These are phyloP conservation scores for Diplodus sargus DNA, from an alignment of 2,797 vertebrate genomes.

Conservation along the genomic window DNA sequence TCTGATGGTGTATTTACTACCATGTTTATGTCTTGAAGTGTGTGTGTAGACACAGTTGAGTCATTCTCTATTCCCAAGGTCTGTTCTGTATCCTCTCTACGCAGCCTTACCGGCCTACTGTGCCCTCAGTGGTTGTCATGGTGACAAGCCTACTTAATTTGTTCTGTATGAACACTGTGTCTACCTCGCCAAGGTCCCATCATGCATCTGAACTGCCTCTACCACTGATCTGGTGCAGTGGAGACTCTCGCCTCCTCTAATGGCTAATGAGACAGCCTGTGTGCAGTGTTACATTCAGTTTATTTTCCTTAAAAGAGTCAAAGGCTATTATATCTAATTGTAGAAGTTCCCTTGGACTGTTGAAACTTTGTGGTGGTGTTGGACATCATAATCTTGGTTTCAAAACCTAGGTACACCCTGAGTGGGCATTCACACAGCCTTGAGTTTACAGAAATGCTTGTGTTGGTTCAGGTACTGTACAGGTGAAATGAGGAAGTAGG, in stretches of 20 bases:
- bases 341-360: not conserved
- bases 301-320: not conserved
- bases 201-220: not conserved
- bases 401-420: not conserved
- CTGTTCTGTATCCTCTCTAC: slow-evolving; percentile 7
- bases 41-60: not conserved
- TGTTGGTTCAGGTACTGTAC: not conserved
- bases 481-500: not conserved
- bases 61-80: not conserved
- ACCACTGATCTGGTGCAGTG: not conserved
- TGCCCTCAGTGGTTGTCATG: slow-evolving; percentile 17
- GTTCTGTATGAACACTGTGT: slow-evolving; percentile 11
- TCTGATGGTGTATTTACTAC: not conserved
- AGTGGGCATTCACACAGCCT: not conserved
- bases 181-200: not conserved
- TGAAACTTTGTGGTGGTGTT: not conserved
- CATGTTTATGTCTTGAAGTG: not conserved
- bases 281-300: not conserved
- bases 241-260: not conserved
- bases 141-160: slow-evolving; percentile 15
- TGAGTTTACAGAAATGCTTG: not conserved
- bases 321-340: no score
- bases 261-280: not conserved
- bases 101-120: not conserved
- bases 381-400: not conserved